Evolutionary conservation across 64 coral and sea anemone species (phyloP), one percentile per base, ranked within the genome.

Genomic region (Stichodactyla helianthus): DNA sequence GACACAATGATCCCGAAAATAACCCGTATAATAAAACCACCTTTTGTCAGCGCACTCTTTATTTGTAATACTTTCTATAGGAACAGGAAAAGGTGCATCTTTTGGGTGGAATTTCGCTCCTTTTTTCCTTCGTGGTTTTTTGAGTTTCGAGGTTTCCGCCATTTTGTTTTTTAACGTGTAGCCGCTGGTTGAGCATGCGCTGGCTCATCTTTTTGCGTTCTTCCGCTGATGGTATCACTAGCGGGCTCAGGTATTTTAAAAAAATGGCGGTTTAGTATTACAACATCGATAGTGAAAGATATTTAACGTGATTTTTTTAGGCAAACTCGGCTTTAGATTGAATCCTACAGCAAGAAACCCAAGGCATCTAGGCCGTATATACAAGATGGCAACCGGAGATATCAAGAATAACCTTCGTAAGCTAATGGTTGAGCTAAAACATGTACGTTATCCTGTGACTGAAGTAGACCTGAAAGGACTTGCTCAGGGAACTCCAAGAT

Each of bases 21-120:
- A 59, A 11, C 97, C 97, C 79, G 91, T 90, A 77, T 99, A 99
- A 59, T 93, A 99, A 76, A 92, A 99, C 97, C 97, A 99, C n/a
- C 88, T 58, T 20, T 82, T 82, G 23, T 84, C 82, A 53, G 74
- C 88, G 23, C 79, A 52, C 26, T 85, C 77, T 82, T 93, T 93
- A 31, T 44, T 52, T 17, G 94, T 93, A 52, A 96, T 76, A 55
- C 88, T 96, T 56, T 95, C 87, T 71, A 95, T 70, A 10, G 97
- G 97, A 60, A 99, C 65, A 18, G 97, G 97, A 89, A 99, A 99
- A 19, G 97, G 93, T 10, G 88, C 60, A 25, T 99, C 97, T 84
- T 90, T 88, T 1, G 85, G 85, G 9, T 89, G 85, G 17, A 14
- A 68, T 71, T 77, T 84, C 7, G 85, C 90, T 17, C 93, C 89